Evolutionary conservation across 2,797 vertebrate genomes (phyloP).

Genomic region (Poecilia wingei): DNA sequence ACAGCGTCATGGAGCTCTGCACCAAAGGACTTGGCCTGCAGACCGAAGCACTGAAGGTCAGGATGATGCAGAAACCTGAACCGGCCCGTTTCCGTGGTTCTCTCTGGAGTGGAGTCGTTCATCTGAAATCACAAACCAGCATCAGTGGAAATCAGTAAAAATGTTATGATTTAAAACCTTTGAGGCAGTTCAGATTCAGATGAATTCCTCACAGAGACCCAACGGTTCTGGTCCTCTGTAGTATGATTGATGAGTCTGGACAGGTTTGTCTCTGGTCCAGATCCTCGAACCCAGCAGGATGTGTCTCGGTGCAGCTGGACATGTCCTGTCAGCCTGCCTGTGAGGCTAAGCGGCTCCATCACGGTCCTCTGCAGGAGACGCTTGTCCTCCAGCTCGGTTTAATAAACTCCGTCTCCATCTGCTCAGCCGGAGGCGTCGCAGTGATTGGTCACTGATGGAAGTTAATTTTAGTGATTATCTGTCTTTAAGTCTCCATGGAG

Average conservation of each 20-base stretch:
- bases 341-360: conserved; percentile 1
- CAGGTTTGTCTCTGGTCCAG: too few species aligned
- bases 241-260: too few species aligned
- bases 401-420: conserved; percentile 43
- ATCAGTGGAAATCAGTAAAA: neutral
- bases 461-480: conserved; percentile 65
- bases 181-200: neutral
- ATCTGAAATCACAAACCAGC: neutral
- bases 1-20: conserved; percentile 99
- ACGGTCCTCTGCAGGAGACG: neutral
- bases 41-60: conserved; percentile 96
- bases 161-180: neutral
- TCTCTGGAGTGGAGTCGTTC: neutral
- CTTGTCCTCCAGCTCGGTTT: conserved; percentile 19
- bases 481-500: conserved; percentile 60
- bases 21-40: conserved; percentile 98
- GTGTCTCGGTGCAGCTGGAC: neutral
- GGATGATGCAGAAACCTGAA: neutral
- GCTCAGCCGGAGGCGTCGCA: conserved; percentile 40
- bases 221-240: too few species aligned
- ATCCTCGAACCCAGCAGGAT: neutral
- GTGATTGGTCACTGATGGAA: conserved; percentile 59
- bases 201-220: neutral
- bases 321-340: neutral
- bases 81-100: neutral